Evolutionary conservation across 2,113 vertebrate genomes (phyloP).

Genomic region (Halichoeres trimaculatus): DNA sequence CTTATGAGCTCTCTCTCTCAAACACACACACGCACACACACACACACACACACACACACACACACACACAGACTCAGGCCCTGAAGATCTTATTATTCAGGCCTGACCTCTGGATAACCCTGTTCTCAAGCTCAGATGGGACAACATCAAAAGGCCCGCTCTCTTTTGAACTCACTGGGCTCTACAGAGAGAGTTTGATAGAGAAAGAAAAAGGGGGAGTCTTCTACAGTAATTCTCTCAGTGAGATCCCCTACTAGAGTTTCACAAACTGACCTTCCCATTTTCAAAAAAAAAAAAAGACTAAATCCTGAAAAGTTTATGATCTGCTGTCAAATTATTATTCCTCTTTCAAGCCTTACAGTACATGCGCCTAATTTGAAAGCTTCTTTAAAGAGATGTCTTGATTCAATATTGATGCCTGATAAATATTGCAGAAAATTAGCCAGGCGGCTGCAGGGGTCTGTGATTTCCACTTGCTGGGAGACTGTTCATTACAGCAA

Average conservation of each 20-base stretch:
- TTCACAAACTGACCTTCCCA: conserved; percentile 40
- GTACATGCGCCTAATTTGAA: conserved; percentile 51
- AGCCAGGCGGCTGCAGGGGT: conserved; percentile 46
- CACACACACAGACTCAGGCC: conserved; percentile 41
- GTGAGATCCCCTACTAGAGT: conserved; percentile 11
- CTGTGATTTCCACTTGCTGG: conserved; percentile 64
- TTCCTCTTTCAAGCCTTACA: conserved; percentile 16
- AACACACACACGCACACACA: conserved; percentile 23
- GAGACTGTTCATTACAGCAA: conserved; percentile 66
- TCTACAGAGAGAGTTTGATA: conserved; percentile 59
- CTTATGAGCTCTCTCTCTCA: conserved; percentile 53
- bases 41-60: conserved; percentile 24
- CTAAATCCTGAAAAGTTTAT: conserved; percentile 54
- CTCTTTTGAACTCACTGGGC: conserved; percentile 78
- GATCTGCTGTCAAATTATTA: conserved; percentile 55
- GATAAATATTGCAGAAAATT: conserved; percentile 75
- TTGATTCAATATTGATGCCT: conserved; percentile 74
- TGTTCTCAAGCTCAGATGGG: conserved; percentile 75
- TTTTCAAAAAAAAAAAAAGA: conserved; percentile 14
- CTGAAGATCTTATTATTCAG: conserved; percentile 78
- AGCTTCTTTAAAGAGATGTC: conserved; percentile 65
- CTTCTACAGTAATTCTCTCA: conserved; percentile 32
- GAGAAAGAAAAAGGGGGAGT: conserved; percentile 32
- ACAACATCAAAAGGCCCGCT: conserved; percentile 77
- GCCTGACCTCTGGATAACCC: conserved; percentile 79